These are phyloP conservation scores for Cryptoprocta ferox DNA, from an alignment of 2,797 vertebrate genomes.

Conservation along the genomic window DNA sequence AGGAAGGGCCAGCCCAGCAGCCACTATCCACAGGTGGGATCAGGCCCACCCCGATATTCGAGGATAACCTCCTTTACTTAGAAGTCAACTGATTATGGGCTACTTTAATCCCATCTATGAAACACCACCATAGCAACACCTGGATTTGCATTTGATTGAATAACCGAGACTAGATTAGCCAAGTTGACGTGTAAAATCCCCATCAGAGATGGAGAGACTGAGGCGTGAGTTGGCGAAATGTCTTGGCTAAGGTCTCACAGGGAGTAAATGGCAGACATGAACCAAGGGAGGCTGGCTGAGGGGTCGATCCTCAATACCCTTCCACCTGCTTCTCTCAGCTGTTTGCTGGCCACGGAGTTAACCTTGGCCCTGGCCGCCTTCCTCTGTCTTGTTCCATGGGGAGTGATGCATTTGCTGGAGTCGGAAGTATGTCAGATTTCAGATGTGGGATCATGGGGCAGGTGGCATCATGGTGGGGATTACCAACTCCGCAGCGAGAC, in stretches of 20 bases:
- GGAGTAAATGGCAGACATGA: background rate
- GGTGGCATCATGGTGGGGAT: background rate
- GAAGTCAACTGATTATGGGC: background rate
- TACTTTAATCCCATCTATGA: background rate
- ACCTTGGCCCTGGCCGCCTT: background rate
- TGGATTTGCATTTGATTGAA: background rate
- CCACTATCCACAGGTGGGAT: background rate
- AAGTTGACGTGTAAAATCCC: background rate
- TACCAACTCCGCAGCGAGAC: background rate
- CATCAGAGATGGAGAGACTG: background rate
- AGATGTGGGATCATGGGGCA: background rate
- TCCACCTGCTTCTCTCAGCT: background rate
- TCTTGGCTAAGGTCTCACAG: background rate
- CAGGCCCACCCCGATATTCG: background rate
- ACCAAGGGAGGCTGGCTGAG: background rate
- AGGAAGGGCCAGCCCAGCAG: background rate
- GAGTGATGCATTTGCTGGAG: background rate
- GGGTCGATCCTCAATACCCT: background rate
- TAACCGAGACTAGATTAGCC: background rate
- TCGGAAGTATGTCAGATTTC: background rate
- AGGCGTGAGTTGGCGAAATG: background rate
- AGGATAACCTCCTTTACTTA: background rate
- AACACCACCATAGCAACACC: background rate
- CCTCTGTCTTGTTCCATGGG: background rate
- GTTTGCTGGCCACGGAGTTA: background rate